These are phyloP conservation scores for Halisarca cf. caerulea DNA, from an alignment of 37 sponge, comb jelly and placozoan genomes.

Conservation along the genomic window DNA sequence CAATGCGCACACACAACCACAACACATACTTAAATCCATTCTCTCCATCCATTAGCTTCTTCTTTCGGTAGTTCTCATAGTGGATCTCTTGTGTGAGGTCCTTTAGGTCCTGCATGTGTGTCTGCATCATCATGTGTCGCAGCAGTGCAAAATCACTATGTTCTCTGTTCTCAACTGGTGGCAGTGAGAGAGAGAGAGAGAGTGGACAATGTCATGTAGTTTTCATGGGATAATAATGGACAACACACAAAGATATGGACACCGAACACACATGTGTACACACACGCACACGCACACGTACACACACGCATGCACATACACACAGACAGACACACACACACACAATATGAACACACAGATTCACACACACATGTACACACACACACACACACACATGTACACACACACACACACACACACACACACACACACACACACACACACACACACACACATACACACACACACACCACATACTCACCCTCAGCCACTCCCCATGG, in stretches of 20 bases:
- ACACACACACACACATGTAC: constrained; percentile 23
- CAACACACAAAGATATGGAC: too few species aligned
- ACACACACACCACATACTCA: constrained; percentile 17
- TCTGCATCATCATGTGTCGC: constrained; percentile 94
- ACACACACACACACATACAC: constrained; percentile 19
- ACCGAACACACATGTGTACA: too few species aligned
- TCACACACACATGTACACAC: constrained; percentile 29
- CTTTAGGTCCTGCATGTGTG: constrained; percentile 99
- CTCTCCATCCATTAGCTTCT: constrained; percentile 50
- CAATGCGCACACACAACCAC: too few species aligned
- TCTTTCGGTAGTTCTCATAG: constrained; percentile 96
- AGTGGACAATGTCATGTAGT: too few species aligned
- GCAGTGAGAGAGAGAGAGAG: too few species aligned
- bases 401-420: constrained; percentile 37
- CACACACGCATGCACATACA: constrained; percentile 25
- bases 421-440: constrained; percentile 24
- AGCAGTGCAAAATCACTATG: constrained; percentile 94
- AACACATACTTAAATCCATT: background rate
- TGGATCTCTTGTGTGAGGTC: constrained; percentile 96
- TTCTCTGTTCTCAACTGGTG: constrained; percentile 91
- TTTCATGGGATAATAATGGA: too few species aligned
- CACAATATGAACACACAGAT: constrained; percentile 38
- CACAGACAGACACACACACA: constrained; percentile 37
- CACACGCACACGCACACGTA: too few species aligned
- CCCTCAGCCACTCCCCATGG: constrained; percentile 99